Conservation (phyloP, 2,113 vertebrate species). For the Scomber colias region DNA sequence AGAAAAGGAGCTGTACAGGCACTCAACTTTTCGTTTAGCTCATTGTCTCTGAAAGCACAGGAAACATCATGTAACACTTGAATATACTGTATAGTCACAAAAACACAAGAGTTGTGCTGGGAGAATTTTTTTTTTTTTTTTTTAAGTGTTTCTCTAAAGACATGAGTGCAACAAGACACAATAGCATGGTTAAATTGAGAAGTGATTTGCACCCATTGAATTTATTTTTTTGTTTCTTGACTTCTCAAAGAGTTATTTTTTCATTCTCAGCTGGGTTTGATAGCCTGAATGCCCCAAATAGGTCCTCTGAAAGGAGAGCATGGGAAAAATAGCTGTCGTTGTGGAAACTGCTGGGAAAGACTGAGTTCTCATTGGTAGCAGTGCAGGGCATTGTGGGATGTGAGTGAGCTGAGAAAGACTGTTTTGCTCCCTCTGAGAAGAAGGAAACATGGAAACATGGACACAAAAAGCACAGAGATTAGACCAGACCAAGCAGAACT, state of each 20-base stretch:
- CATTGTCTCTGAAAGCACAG: conserved; percentile 68
- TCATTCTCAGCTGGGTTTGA: conserved; percentile 59
- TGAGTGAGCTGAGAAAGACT: conserved; percentile 54
- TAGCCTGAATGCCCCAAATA: conserved; percentile 72
- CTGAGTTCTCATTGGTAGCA: conserved; percentile 68
- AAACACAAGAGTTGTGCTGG: conserved; percentile 21
- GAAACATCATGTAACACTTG: conserved; percentile 64
- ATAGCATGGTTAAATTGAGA: conserved; percentile 44
- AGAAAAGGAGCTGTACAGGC: conserved; percentile 49
- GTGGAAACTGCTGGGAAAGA: conserved; percentile 78
- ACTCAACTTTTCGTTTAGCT: conserved; percentile 47
- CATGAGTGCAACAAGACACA: conserved; percentile 35
- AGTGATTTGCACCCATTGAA: conserved; percentile 39
- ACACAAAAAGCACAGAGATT: conserved; percentile 53
- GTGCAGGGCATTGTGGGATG: conserved; percentile 71
- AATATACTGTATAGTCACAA: conserved; percentile 11
- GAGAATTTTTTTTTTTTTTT: conserved; percentile 39
- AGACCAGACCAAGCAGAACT: conserved; percentile 55
- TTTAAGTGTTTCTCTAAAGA: conserved; percentile 29
- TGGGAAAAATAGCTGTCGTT: conserved; percentile 76
- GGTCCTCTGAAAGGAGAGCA: conserved; percentile 68
- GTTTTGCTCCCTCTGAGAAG: conserved; percentile 60
- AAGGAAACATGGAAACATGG: conserved; percentile 66
- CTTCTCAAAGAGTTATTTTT: conserved; percentile 53
- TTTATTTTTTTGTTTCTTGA: conserved; percentile 30